Conservation (phyloP, 2,797 vertebrate genomes). For the Apodemus agrarius region DNA sequence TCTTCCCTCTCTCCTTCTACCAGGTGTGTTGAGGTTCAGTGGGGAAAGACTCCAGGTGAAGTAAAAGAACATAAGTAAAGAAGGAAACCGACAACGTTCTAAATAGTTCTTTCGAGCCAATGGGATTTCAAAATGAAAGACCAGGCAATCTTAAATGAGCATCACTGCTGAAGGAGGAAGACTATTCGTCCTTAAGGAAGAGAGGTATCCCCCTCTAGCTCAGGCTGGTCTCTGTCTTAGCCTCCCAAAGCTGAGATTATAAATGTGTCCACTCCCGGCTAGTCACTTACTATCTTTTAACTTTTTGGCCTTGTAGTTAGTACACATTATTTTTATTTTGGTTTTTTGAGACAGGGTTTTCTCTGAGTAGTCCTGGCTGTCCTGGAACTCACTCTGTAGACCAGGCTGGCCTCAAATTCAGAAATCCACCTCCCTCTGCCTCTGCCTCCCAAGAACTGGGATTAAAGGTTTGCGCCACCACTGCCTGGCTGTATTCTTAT, state of each 20-base stretch:
- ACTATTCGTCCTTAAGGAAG: conserved; percentile 2
- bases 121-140: conserved; percentile 53
- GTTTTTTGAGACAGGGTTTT: too few relatives aligned
- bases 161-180: not conserved
- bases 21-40: not conserved
- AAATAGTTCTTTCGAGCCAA: conserved; percentile 10
- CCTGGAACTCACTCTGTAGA: too few relatives aligned
- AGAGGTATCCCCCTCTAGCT: too few relatives aligned
- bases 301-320: not conserved
- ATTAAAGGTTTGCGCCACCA: too few relatives aligned
- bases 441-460: too few relatives aligned
- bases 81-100: not conserved
- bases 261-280: not conserved
- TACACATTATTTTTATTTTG: too few relatives aligned
- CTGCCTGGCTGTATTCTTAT: not conserved
- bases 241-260: not conserved
- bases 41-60: not conserved
- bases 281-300: not conserved
- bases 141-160: not conserved
- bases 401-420: too few relatives aligned
- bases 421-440: too few relatives aligned
- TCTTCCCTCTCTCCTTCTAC: not conserved
- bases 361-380: too few relatives aligned
- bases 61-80: not conserved
- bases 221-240: not conserved